Evolutionary conservation across 2,888 invertebrate species (phyloP), one percentile per base, ranked within the genome.

Genomic region (Cheilosia impressa): DNA sequence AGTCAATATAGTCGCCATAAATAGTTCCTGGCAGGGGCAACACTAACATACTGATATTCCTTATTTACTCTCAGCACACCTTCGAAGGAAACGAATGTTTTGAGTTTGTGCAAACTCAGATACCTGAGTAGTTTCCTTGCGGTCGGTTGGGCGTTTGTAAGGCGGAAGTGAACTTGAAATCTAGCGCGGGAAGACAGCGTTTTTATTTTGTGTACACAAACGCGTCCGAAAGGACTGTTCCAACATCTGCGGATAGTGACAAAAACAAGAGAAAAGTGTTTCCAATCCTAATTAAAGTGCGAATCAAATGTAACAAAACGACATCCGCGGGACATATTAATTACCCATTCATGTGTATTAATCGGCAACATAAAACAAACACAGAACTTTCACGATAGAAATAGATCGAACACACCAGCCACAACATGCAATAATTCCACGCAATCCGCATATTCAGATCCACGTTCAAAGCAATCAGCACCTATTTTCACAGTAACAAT

Each of bases 1-100:
- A 80, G 71, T 76, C 80, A 80, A 84, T 80, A 84, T 71, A 84
- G 69, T 66, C 71, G 34, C 66, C 80, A 80, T 75, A 80, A 84
- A 84, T 84, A 84, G 75, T 75, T 68, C 65, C 17, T 65, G 34
- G 45, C n/a, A 69, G 84, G 60, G 60, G 31, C 60, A 55, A 43
- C 55, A 75, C 80, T 50, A 71, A 76, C 80, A 80, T 80, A 71
- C 62, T 71, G 80, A 80, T 58, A 65, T 69, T 65, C 53, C 79
- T 84, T 77, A 84, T 84, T 79, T 84, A 79, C 79, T 80, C 71
- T 55, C 50, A 47, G 77, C 31, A 31, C 55, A 52, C 63, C 38
- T 43, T 34, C 31, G 45, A 62, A 38, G 55, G 58, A 73, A 52
- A 52, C 66, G 17, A 52, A 55, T 57, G 68, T 73, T 52, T 68